Evolutionary conservation across 2,113 vertebrate genomes (phyloP), one percentile per base, ranked within the genome.

Genomic region (Chlorodrepanis virens): DNA sequence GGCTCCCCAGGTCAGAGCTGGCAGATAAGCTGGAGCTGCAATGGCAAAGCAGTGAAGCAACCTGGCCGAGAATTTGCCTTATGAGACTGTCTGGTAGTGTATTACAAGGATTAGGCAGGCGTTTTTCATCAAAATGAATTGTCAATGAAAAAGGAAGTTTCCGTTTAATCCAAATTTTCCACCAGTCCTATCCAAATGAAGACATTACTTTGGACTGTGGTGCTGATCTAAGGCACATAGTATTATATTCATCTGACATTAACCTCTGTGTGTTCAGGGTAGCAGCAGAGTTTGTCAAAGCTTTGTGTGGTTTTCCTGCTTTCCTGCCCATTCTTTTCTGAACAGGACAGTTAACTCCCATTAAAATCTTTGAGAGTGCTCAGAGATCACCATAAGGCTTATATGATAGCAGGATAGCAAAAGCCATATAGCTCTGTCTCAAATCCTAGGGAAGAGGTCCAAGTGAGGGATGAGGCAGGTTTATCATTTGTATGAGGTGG

Each of bases 81-180:
- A 21, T 2, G 21, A 71, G 82, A 54, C 54, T 86, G 31, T 83
- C 91, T 95, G 47, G 35, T 91, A 21, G 54, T 70, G 35, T 74
- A 63, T 83, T 83, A 88, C 25, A 88, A 90, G 90, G 42, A 85
- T 94, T 89, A 91, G 45, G 52, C 71, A 85, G 90, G 71, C 21
- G 1, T 90, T 91, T 94, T 57, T 78, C 70, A 63, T 91, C 89
- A 79, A 72, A 93, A 93, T 86, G 78, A 67, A 63, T 86, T 90
- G 93, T 96, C 87, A 92, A 52, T 90, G 90, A 80, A 83, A 93
- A 91, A 94, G 76, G 78, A 93, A 94, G 78, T 96, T 96, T 94
- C 94, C 71, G 50, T 93, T 95, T 91, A 95, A 93, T 96, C 90
- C 83, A 54, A 50, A 70, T 85, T 95, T 97, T 97, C 96, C 90